Percentiles rank a stretch among this genome's conserved stretches.
Evolutionary conservation across 2,113 vertebrate species (phyloP).

Genomic region (Dascyllus trimaculatus): DNA sequence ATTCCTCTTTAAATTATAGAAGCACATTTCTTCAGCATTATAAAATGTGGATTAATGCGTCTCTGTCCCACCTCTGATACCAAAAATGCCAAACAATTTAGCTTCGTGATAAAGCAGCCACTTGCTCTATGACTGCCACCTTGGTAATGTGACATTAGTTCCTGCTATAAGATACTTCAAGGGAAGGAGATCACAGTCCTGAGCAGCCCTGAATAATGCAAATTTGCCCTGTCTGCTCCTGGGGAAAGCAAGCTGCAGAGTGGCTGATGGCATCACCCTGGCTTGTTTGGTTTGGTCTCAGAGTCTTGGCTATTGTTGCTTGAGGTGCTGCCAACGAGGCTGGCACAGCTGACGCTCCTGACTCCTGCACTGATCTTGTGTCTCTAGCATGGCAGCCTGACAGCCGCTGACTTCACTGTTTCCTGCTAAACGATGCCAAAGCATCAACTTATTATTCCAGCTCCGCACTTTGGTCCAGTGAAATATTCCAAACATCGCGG

Average conservation of each 20-base stretch:
- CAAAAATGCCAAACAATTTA: background rate
- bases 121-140: background rate
- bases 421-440: constrained; percentile 35
- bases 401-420: constrained; percentile 46
- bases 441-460: constrained; percentile 9
- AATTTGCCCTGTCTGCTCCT: background rate
- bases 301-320: constrained; percentile 55
- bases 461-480: background rate
- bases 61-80: background rate
- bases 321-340: constrained; percentile 47
- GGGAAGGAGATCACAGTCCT: constrained; percentile 25
- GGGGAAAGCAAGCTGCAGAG: constrained; percentile 36
- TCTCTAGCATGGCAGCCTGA: constrained; percentile 45
- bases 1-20: too few relatives aligned
- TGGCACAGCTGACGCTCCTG: constrained; percentile 44
- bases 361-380: constrained; percentile 45
- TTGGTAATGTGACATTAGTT: background rate
- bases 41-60: background rate
- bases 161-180: constrained; percentile 4
- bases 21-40: background rate
- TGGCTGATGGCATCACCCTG: constrained; percentile 37
- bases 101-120: background rate
- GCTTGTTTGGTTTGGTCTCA: constrained; percentile 31
- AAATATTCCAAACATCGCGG: background rate
- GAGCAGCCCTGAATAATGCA: constrained; percentile 47